Conservation (phyloP, 2,797 vertebrate species). For the Acridotheres tristis region DNA sequence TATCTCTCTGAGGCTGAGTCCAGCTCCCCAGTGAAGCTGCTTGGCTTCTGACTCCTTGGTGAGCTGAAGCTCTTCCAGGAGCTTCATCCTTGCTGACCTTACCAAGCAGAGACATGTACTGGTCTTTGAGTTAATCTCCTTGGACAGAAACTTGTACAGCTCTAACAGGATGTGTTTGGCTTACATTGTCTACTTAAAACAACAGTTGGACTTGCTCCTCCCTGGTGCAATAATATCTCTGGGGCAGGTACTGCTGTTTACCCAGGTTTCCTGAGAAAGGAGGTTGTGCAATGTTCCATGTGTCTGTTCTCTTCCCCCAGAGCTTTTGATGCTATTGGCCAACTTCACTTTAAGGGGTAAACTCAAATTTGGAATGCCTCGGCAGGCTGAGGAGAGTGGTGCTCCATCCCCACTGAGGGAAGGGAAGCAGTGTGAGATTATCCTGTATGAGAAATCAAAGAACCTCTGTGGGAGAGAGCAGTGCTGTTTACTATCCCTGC, state of each 20-base stretch:
- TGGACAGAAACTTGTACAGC: background rate
- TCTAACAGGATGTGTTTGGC: background rate
- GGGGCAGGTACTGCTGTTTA: background rate
- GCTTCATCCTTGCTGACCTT: background rate
- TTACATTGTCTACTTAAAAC: background rate
- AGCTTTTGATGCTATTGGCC: background rate
- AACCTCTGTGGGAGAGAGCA: background rate
- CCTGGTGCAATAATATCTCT: background rate
- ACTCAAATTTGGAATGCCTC: background rate
- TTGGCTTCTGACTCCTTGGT: background rate
- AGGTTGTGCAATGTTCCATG: background rate
- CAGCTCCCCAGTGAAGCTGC: background rate
- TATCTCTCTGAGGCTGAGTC: background rate
- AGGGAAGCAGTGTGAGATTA: background rate
- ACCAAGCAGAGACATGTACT: background rate
- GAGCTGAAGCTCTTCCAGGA: background rate
- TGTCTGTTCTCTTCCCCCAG: background rate
- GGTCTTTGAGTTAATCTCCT: background rate
- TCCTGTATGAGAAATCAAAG: background rate
- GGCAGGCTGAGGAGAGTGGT: background rate
- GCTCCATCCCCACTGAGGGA: background rate
- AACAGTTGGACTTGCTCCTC: background rate
- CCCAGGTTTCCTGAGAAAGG: background rate
- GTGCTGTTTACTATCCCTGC: background rate
- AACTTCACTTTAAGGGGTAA: background rate